Evolutionary conservation across 2,888 invertebrate genomes (phyloP), one percentile per base, ranked within the genome.

Genomic region (Atherix ibis): DNA sequence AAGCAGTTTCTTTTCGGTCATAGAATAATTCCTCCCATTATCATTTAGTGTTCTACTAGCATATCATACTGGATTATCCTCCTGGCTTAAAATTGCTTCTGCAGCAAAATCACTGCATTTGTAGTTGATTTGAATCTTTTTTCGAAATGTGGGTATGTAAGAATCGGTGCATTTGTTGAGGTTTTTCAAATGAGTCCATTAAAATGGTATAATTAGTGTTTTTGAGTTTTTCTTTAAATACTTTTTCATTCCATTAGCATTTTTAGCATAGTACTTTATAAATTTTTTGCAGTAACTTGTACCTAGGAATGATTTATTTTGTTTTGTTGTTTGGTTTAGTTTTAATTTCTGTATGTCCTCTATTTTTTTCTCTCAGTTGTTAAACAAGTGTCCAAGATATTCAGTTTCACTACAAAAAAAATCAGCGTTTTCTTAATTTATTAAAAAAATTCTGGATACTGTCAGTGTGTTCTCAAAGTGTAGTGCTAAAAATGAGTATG

Each of bases 1-100:
- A 24, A 52, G 19, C 3, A 53, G 31, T 42, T 56, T 53, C 27
- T 51, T 53, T 35, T 56, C 52, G 9, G 51, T 45, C 3, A 45
- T 44, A 2, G 39, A 39, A 28, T 49, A 49, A 19, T 43, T 46
- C 5, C 12, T 28, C 41, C 48, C 45, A 0, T 43, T 34, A 12
- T 33, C 27, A 9, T 37, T 43, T 35, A 41, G 32, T 2, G 43
- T 47, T 39, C 50, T 34, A 13, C 49, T 49, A 2, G 49, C 38
- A 31, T 42, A 48, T 17, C 43, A 43, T n/a, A 50, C 36, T 2
- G 47, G 47, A 17, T 41, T 18, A 38, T 46, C 40, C 16, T 32
- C 43, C 3, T 18, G n/a, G 18, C 30, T 16, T 9, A 17, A 30
- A 18, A 18, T 30, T 13, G 30, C 18, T 17, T 30, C 12, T 18